Conservation (phyloP, 2,888 invertebrate species). For the Cosmorhoe ocellata region DNA sequence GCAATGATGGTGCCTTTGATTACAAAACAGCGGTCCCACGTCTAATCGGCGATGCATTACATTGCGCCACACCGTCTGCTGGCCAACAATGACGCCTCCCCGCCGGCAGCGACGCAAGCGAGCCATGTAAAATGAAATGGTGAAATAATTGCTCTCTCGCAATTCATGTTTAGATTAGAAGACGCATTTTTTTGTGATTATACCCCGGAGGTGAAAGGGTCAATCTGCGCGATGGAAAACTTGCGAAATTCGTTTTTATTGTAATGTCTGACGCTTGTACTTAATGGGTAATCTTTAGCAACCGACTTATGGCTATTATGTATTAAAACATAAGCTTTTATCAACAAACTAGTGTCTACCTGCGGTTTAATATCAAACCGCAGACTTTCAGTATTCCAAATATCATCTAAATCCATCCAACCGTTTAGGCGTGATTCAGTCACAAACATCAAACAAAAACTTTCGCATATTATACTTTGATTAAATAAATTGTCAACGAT, state of each 20-base stretch:
- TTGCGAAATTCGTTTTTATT: constrained; percentile 2
- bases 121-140: constrained; percentile 42
- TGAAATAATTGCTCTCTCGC: constrained; percentile 37
- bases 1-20: constrained; percentile 29
- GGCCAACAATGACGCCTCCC: constrained; percentile 42
- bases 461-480: too few relatives aligned
- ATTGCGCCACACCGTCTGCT: constrained; percentile 48
- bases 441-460: too few relatives aligned
- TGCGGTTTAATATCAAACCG: too few relatives aligned
- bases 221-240: background rate
- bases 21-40: constrained; percentile 55
- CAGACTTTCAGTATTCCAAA: too few relatives aligned
- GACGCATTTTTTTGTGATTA: constrained; percentile 11
- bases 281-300: too few relatives aligned
- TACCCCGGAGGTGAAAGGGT: constrained; percentile 12
- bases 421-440: too few relatives aligned
- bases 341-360: too few relatives aligned
- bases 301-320: too few relatives aligned
- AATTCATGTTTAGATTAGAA: constrained; percentile 21
- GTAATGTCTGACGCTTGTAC: background rate
- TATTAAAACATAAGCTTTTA: too few relatives aligned
- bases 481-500: too few relatives aligned
- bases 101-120: constrained; percentile 27
- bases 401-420: too few relatives aligned
- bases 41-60: constrained; percentile 63